Evolutionary conservation across 92 coral and sea anemone species (phyloP), one percentile per base, ranked within the genome.

Genomic region (Epizoanthus ramosus): DNA sequence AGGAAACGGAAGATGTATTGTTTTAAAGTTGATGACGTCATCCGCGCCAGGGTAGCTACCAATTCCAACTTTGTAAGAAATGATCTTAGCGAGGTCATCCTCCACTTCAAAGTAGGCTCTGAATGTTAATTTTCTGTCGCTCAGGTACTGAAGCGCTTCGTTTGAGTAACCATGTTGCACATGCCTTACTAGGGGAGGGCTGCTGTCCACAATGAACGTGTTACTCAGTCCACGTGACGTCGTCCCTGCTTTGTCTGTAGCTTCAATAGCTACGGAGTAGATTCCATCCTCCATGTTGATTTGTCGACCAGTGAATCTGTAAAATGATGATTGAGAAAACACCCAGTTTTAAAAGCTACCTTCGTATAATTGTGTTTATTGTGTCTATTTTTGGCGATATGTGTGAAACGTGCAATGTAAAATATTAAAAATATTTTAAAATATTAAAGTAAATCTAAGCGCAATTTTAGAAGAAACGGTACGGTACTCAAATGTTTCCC

Each of bases 1-100:
- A 28, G 92, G 90, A 28, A 57, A 24, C 22, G 72, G 70, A 21
- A 94, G 89, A 13, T 47, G 18, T 41, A 80, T 54, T 57, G 84
- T 80, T 68, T 59, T 64, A n/a, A 89, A 83, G 10, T 71, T 83
- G 28, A 92, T 35, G 54, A 96, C 93, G 64, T 96, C 99, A 41
- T 94, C 98, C 10, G 94, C 98, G 45, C 95, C 99, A 17, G 89
- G 77, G 72, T 93, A 96, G 33, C 96, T 91, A 50, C 98, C 98
- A 8, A 96, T 92, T 16, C 93, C 94, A 58, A 96, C 90, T 72
- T 91, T 88, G 85, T 88, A 96, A 70, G 87, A 58, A 8, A 86
- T 84, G 19, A 96, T 84, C 70, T 87, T 93, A 12, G 99, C 92
- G 25, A 92, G 90, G 60, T 93, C 93, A 61, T 96, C 99, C 63